phyloP scores from a whole-genome alignment of 2,888 invertebrate genomes.

The Mylabris sibirica region DNA sequence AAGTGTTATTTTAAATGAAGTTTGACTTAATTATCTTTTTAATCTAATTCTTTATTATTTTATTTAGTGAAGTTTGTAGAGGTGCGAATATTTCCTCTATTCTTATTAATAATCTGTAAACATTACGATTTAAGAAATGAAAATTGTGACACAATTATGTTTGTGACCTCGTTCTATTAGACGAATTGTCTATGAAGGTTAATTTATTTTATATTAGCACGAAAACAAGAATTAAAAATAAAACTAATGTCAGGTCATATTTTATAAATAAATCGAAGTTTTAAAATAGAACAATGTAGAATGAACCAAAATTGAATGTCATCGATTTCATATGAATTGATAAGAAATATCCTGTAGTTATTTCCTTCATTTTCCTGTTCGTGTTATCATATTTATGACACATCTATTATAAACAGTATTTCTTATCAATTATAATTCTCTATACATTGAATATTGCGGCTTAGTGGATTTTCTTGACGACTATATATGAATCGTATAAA shows the following conservation, averaged over 20 bases:
- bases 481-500: not conserved
- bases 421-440: not conserved
- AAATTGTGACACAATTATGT: not conserved
- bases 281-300: too few species aligned
- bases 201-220: not conserved
- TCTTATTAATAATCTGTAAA: not conserved
- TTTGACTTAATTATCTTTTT: too few species aligned
- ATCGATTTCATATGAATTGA: constrained; percentile 10
- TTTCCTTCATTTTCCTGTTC: constrained; percentile 4
- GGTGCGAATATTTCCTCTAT: too few species aligned
- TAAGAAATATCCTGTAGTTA: constrained; percentile 13
- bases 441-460: not conserved
- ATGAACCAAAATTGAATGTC: not conserved
- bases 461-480: not conserved
- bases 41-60: too few species aligned
- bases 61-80: too few species aligned
- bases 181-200: not conserved
- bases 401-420: not conserved
- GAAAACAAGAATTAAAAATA: not conserved
- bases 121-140: not conserved
- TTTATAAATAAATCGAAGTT: not conserved
- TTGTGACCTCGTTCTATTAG: not conserved
- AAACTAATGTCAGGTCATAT: not conserved
- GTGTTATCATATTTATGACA: constrained; percentile 11
- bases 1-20: too few species aligned